These are phyloP conservation scores for Drosophila sulfurigaster DNA, from an alignment of 1,140 invertebrate species.

Conservation along the genomic window DNA sequence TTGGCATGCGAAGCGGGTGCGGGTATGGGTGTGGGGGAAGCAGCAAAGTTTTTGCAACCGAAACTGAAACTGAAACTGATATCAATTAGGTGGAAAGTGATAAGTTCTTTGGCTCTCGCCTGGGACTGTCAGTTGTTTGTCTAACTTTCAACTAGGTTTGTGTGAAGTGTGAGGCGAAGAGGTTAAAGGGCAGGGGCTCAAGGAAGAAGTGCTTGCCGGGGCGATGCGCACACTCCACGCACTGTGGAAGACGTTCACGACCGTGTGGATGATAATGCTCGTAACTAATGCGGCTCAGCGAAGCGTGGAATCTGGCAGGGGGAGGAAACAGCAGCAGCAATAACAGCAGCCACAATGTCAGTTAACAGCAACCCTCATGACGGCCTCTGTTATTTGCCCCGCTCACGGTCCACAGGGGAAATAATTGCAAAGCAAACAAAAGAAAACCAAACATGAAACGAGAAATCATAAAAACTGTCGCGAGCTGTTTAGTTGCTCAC, in stretches of 20 bases:
- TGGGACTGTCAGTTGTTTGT: constrained; percentile 60
- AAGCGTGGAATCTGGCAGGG: constrained; percentile 46
- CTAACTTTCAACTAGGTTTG: constrained; percentile 62
- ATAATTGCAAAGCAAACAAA: constrained; percentile 76
- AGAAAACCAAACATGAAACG: constrained; percentile 40
- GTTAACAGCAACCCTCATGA: constrained; percentile 56
- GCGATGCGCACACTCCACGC: constrained; percentile 64
- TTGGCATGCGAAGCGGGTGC: constrained; percentile 2
- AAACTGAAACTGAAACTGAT: constrained; percentile 71
- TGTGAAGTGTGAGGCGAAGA: not conserved
- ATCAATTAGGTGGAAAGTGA: constrained; percentile 80
- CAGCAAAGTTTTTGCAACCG: constrained; percentile 57
- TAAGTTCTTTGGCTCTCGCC: constrained; percentile 56
- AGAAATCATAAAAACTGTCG: constrained; percentile 73
- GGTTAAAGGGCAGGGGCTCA: not conserved
- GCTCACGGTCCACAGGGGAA: constrained; percentile 62
- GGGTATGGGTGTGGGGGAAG: constrained; percentile 4
- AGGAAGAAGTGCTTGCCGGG: not conserved
- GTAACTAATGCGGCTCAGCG: constrained; percentile 48
- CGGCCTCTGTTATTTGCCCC: constrained; percentile 23
- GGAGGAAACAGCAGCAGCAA: not conserved
- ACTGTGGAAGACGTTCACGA: constrained; percentile 47
- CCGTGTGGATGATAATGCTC: constrained; percentile 64
- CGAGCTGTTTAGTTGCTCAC: constrained; percentile 54
- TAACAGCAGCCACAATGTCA: not conserved